Evolutionary conservation across 2,888 invertebrate species (phyloP), one percentile per base, ranked within the genome.

Genomic region (Sarcophaga carnaria): DNA sequence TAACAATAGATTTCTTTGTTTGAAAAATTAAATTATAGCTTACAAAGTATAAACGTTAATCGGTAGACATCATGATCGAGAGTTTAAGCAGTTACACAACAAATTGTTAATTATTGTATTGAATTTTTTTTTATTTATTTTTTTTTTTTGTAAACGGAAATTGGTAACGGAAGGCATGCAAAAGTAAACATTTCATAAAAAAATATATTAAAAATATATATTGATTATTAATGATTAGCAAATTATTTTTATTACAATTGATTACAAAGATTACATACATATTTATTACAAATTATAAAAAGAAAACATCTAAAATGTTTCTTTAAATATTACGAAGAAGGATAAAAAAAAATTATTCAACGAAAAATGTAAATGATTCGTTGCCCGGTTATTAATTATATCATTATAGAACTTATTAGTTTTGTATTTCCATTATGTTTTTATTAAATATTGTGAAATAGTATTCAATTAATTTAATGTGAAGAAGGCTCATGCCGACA

Each of bases 21-120:
- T 79, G 81, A 69, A 80, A 89, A 70, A 83, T 78, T 84, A 88
- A 88, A 88, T 88, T 88, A 87, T 92, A 91, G 92, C 92, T 92
- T 92, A 92, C 92, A 92, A 92, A 92, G 92, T 91, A 89, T 87
- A 88, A 85, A 85, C 88, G 88, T 85, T 85, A 85, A 88, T 88
- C 88, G 85, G 88, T 88, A 88, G 88, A 87, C 88, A 86, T 87
- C 87, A 79, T 88, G 88, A 88, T 88, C 88, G 87, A 89, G 88
- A 86, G 89, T 90, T 89, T 87, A 89, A 89, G 89, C 89, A 89
- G 88, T 88, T 89, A 88, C 87, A 89, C 88, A 89, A 89, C 88
- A 89, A 89, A 89, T 88, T 89, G 83, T 83, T 83, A 63, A 78
- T 87, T 83, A 79, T 80, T 86, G 54, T 87, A 77, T 86, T 72